Percentiles rank a stretch among this genome's conserved stretches.
Conservation (phyloP, 2,797 vertebrate genomes). For the Chelidonichthys spinosus region DNA sequence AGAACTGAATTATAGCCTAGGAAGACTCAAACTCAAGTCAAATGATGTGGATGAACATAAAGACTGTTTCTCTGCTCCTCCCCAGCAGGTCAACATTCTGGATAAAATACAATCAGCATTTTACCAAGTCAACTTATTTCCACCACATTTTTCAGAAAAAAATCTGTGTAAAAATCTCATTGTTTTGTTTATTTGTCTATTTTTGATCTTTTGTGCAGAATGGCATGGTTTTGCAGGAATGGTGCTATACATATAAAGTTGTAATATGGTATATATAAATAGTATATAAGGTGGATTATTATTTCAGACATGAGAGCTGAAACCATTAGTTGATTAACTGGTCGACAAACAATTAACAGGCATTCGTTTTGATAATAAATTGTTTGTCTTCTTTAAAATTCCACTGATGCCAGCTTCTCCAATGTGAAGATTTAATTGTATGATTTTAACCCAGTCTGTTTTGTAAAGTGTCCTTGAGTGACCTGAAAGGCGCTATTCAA, state of each 20-base stretch:
- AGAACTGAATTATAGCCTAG: no score
- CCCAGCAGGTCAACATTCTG: background rate
- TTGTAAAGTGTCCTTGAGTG: no score
- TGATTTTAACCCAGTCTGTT: no score
- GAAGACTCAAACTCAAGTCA: conserved; percentile 12
- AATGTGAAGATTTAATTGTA: background rate
- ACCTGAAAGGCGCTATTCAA: no score
- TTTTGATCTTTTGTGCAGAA: background rate
- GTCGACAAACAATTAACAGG: background rate
- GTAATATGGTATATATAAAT: background rate
- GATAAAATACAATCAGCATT: background rate
- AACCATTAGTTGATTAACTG: background rate
- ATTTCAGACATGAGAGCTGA: background rate
- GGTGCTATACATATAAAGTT: background rate
- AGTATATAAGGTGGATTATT: background rate
- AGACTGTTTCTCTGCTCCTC: background rate
- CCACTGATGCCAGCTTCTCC: background rate
- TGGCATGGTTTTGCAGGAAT: background rate
- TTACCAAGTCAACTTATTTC: background rate
- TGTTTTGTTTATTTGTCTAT: background rate
- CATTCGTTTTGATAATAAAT: background rate
- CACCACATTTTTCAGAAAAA: background rate
- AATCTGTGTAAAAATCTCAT: background rate
- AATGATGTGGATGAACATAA: conserved; percentile 15
- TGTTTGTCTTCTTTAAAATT: background rate